Base-by-base conservation (phyloP, 2,888 invertebrate species). In the Acrobasis suavella region DNA sequence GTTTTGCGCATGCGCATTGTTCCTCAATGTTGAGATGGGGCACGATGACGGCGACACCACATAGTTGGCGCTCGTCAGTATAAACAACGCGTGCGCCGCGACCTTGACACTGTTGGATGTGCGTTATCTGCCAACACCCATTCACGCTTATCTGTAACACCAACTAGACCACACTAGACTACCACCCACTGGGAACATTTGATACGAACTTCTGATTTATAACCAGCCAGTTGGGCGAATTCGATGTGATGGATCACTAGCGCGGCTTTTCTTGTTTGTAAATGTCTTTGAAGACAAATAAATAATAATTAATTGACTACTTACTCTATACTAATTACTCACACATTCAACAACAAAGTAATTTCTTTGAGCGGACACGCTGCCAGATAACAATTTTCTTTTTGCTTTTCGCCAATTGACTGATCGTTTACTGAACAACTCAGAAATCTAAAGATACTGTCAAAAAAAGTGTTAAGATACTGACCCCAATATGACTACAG, bases 61-160 rank as follows among this genome's bases (percentile, higher is more conserved):
- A 74, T 72, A 74, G 75, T 82, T 85, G 84, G 84, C 84, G 83
- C 66, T 64, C 64, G 59, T 65, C 65, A 61, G 68, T 72, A 71
- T 68, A 65, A 60, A 69, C 67, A 73, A 78, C 76, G 74, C 78
- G 74, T 67, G 68, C 69, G 65, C 60, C 62, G 60, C 67, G 77
- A 73, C 87, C 88, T 87, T 87, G 87, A 87, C 87, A 83, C 81
- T 86, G 81, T 81, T 80, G 78, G 73, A 75, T 73, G 71, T 71
- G 73, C 68, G 72, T 77, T 83, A 83, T 85, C 80, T 84, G 86
- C 85, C 85, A 85, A 85, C 82, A 81, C 83, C 81, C 85, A 84
- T 86, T 85, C 83, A 86, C 73, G 70, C 73, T 74, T 73, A 74
- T 78, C 69, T 32, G 59, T 54, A 15, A 22, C 16, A 15, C 42